Percentiles rank a stretch among this genome's conserved stretches.
Evolutionary conservation across 1,140 invertebrate species (phyloP).

Genomic region (Hylyphantes graminicola): DNA sequence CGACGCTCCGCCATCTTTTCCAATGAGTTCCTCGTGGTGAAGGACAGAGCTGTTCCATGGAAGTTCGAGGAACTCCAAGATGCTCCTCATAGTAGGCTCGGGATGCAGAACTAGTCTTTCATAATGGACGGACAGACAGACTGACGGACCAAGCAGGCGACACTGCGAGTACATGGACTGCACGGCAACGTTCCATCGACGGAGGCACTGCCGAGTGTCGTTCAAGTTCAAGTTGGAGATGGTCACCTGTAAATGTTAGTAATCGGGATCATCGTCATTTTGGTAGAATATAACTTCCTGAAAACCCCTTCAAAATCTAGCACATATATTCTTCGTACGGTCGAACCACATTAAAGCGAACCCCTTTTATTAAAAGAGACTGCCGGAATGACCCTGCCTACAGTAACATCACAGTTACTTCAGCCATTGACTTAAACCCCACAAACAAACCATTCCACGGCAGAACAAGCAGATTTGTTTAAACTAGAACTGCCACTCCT

Average conservation of each 20-base stretch:
- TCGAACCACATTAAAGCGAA: no score
- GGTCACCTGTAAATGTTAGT: conserved; percentile 77
- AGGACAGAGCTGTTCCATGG: conserved; percentile 98
- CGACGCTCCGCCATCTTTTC: conserved; percentile 90
- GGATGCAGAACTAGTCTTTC: conserved; percentile 97
- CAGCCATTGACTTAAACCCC: no score
- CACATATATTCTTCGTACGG: no score
- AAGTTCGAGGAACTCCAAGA: conserved; percentile 90
- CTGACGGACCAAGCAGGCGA: conserved; percentile 80
- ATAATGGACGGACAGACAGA: conserved; percentile 92
- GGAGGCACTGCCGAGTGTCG: conserved; percentile 91
- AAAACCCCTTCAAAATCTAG: no score
- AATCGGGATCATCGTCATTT: background rate
- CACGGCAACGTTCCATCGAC: conserved; percentile 96
- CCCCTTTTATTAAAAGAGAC: no score
- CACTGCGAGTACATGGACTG: conserved; percentile 95
- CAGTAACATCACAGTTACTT: no score
- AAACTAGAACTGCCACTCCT: no score
- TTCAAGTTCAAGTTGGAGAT: conserved; percentile 97
- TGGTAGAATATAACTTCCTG: no score
- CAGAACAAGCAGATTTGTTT: no score
- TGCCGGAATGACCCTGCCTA: no score
- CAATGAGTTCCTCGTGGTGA: conserved; percentile 97
- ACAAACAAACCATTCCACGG: no score
- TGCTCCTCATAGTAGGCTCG: conserved; percentile 85